A percentile compares a stretch with the other conserved stretches of the same genome.
These are phyloP conservation scores for Hydrotaea diabolus DNA, from an alignment of 2,888 invertebrate genomes.

Conservation along the genomic window DNA sequence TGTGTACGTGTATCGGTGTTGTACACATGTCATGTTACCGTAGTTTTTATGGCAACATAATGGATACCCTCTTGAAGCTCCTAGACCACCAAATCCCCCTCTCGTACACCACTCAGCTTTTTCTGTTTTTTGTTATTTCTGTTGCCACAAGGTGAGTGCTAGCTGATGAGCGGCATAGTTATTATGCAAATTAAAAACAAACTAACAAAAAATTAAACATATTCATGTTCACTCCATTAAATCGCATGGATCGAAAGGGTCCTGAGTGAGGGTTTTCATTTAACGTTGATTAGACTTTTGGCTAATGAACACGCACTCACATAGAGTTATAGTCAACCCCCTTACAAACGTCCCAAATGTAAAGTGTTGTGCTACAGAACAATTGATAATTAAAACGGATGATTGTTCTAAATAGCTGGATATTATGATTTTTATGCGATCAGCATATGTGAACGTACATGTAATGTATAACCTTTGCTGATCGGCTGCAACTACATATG, in stretches of 20 bases:
- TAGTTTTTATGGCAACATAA: background rate
- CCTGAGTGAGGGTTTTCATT: too few relatives aligned
- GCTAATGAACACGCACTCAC: conserved; percentile 8
- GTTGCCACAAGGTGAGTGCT: too few relatives aligned
- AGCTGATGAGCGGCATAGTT: conserved; percentile 48
- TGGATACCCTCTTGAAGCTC: background rate
- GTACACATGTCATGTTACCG: conserved; percentile 23
- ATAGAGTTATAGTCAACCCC: background rate
- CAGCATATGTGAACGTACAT: too few relatives aligned
- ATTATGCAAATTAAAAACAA: conserved; percentile 73
- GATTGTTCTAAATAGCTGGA: background rate
- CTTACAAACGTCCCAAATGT: background rate
- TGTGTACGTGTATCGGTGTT: background rate
- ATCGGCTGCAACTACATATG: too few relatives aligned
- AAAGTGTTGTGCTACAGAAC: background rate
- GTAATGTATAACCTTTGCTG: background rate
- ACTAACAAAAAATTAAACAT: background rate
- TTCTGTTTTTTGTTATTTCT: background rate
- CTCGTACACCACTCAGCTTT: too few relatives aligned
- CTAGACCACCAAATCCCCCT: background rate
- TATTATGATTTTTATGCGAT: too few relatives aligned
- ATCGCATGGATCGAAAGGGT: too few relatives aligned
- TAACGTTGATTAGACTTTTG: too few relatives aligned
- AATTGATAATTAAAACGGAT: background rate
- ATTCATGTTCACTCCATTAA: background rate